Conservation (phyloP, 2,113 vertebrate species). For the Noctilio leporinus region DNA sequence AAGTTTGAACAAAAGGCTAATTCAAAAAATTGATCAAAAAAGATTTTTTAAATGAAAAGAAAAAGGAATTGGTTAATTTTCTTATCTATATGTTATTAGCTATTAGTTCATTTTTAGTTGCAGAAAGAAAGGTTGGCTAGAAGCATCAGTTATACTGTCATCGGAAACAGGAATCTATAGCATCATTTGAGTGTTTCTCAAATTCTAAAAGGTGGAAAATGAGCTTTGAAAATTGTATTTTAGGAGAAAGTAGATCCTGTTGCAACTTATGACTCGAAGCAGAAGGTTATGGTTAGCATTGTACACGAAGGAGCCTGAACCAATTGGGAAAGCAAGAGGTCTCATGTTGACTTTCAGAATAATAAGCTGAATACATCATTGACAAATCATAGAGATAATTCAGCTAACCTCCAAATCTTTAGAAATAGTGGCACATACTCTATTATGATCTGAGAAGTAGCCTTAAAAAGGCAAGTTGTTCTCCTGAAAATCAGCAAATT, state of each 20-base stretch:
- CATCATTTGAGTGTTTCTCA: not conserved
- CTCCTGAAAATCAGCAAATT: not conserved
- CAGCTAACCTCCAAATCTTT: not conserved
- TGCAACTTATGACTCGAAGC: not conserved
- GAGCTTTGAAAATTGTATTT: not conserved
- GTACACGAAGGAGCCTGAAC: not conserved
- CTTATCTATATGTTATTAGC: not conserved
- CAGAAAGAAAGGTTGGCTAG: not conserved
- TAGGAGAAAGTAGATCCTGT: not conserved
- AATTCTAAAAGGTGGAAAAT: not conserved
- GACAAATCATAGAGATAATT: not conserved
- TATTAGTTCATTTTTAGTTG: not conserved
- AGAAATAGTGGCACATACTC: not conserved
- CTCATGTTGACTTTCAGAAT: not conserved
- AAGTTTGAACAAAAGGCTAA: not conserved
- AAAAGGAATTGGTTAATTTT: not conserved
- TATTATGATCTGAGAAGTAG: not conserved
- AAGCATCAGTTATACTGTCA: not conserved
- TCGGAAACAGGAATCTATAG: not conserved
- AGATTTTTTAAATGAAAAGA: not conserved
- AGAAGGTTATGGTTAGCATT: not conserved
- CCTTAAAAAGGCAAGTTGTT: not conserved
- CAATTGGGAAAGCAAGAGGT: not conserved
- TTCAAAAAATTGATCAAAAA: not conserved
- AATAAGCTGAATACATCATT: not conserved